Evolutionary conservation across 2,797 vertebrate species (phyloP).

Genomic region (Brachyrhaphis roseni): DNA sequence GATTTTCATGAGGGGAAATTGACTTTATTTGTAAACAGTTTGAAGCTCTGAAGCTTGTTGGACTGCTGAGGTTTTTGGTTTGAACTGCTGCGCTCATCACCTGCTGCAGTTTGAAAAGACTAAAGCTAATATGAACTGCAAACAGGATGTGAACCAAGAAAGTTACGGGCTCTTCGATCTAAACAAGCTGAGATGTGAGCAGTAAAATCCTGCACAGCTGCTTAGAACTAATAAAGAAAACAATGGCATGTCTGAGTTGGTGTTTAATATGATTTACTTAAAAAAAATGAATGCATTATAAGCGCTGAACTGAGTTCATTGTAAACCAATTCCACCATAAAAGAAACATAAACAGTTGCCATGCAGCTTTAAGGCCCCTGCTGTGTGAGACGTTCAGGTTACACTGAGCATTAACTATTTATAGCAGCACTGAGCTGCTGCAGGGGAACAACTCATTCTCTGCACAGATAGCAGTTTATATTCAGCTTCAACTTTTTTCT

Average conservation of each 20-base stretch:
- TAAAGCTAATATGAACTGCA: neutral
- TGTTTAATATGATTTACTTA: neutral
- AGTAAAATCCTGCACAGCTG: neutral
- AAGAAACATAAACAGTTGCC: neutral
- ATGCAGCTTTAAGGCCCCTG: constrained; percentile 17
- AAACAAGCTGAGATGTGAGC: neutral
- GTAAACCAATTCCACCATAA: neutral
- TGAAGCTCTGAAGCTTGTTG: neutral
- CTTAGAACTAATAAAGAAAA: neutral
- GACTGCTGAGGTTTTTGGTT: neutral
- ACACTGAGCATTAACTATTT: constrained; percentile 24
- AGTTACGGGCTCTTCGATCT: neutral
- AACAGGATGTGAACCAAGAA: neutral
- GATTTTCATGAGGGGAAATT: neutral
- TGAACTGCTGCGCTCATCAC: neutral
- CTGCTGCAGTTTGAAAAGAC: neutral
- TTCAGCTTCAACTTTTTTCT: neutral
- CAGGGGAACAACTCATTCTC: constrained; percentile 3
- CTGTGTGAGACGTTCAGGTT: constrained; percentile 19
- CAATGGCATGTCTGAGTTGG: neutral
- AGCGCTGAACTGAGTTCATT: neutral
- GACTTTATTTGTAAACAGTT: neutral
- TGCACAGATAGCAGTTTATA: constrained; percentile 15
- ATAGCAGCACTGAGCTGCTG: constrained; percentile 6
- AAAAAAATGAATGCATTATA: neutral